phyloP scores from a whole-genome alignment of 2,888 invertebrate species.

The Gastrophysa polygoni region DNA sequence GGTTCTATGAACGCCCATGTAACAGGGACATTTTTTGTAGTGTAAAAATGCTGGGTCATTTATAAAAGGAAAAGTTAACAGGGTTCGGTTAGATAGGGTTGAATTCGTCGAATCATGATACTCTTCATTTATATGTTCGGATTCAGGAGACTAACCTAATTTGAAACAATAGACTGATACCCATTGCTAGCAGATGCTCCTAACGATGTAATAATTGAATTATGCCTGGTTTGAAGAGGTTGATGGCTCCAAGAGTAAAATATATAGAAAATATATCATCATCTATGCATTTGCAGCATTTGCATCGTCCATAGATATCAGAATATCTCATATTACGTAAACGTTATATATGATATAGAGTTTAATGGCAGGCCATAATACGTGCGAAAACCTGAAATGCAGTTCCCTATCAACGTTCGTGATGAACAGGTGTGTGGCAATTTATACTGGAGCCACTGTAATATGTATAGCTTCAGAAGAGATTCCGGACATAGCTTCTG shows the following conservation, averaged over 20 bases:
- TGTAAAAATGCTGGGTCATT: conserved; percentile 1
- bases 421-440: too few relatives aligned
- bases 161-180: conserved; percentile 6
- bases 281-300: too few relatives aligned
- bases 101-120: conserved; percentile 10
- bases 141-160: conserved; percentile 11
- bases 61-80: neutral
- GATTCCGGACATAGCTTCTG: too few relatives aligned
- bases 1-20: neutral
- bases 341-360: too few relatives aligned
- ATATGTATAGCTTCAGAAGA: too few relatives aligned
- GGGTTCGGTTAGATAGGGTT: neutral
- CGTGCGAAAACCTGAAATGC: too few relatives aligned
- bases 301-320: too few relatives aligned
- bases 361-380: too few relatives aligned
- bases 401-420: too few relatives aligned
- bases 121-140: neutral
- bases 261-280: too few relatives aligned
- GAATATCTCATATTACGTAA: too few relatives aligned
- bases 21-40: conserved; percentile 1
- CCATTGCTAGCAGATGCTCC: conserved; percentile 3
- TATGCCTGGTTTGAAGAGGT: neutral
- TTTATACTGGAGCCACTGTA: too few relatives aligned
- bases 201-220: conserved; percentile 12
- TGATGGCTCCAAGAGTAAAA: neutral